phyloP scores from a whole-genome alignment of 1,140 invertebrate genomes.

The Brachionus plicatilis region DNA sequence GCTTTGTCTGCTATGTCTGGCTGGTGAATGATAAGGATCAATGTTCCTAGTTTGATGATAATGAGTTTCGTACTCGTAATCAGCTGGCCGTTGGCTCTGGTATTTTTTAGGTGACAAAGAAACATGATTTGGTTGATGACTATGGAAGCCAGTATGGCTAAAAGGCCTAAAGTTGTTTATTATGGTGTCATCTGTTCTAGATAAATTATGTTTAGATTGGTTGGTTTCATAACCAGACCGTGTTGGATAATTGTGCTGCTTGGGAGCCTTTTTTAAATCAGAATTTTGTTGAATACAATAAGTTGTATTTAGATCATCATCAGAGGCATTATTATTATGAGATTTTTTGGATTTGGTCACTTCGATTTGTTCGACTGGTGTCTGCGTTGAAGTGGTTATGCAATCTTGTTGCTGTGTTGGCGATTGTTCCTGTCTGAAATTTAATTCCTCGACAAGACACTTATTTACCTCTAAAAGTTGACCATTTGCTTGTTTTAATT shows the following conservation, averaged over 20 bases:
- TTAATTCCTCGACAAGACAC: neutral
- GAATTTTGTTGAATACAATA: neutral
- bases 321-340: neutral
- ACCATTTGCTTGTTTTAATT: slow-evolving; percentile 15
- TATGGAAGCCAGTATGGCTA: neutral
- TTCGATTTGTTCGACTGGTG: neutral
- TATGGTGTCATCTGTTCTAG: neutral
- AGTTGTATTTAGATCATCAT: neutral
- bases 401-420: neutral
- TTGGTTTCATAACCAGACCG: neutral
- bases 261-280: neutral
- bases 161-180: slow-evolving; percentile 34
- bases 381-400: neutral
- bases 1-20: neutral
- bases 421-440: neutral
- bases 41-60: neutral
- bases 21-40: neutral
- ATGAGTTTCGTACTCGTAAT: neutral
- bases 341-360: neutral
- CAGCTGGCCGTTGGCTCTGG: neutral
- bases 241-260: neutral
- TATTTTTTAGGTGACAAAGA: neutral
- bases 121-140: neutral
- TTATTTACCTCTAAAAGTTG: slow-evolving; percentile 6
- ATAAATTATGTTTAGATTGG: neutral